Conservation (phyloP, 2,888 invertebrate species). For the Hydrotaea diabolus region DNA sequence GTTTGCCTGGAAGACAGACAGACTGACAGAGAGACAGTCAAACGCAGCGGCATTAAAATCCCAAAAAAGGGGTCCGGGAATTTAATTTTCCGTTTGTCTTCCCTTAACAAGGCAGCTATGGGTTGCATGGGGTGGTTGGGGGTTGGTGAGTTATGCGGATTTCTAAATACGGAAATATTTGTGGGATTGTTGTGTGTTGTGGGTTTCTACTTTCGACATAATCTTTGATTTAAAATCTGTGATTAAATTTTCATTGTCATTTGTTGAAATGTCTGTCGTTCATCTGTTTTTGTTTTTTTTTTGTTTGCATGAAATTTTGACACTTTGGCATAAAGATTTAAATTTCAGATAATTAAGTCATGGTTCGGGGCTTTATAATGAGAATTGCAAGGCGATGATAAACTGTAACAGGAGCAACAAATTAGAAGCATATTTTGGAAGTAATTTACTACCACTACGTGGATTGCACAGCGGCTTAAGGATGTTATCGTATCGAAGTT, state of each 20-base stretch:
- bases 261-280: slow-evolving; percentile 41
- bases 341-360: slow-evolving; percentile 44
- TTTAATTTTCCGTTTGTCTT: slow-evolving; percentile 74
- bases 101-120: background rate
- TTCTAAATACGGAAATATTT: slow-evolving; percentile 47
- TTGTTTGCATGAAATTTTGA: slow-evolving; percentile 54
- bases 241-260: slow-evolving; percentile 70
- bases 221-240: slow-evolving; percentile 76
- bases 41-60: no score
- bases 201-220: slow-evolving; percentile 66
- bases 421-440: background rate
- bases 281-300: background rate
- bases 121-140: slow-evolving; percentile 23
- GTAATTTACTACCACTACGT: background rate
- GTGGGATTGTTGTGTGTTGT: slow-evolving; percentile 41
- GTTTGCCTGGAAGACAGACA: slow-evolving; percentile 68
- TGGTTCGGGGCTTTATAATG: background rate
- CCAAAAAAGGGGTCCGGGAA: slow-evolving; percentile 68
- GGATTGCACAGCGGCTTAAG: no score
- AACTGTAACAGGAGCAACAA: background rate
- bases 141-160: slow-evolving; percentile 19
- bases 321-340: slow-evolving; percentile 62
- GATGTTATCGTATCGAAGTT: no score
- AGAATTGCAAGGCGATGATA: background rate
- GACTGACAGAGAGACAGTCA: no score